A percentile compares a stretch with the other conserved stretches of the same genome.
Conservation (phyloP, 2,888 invertebrate species). For the Frankliniella intonsa region DNA sequence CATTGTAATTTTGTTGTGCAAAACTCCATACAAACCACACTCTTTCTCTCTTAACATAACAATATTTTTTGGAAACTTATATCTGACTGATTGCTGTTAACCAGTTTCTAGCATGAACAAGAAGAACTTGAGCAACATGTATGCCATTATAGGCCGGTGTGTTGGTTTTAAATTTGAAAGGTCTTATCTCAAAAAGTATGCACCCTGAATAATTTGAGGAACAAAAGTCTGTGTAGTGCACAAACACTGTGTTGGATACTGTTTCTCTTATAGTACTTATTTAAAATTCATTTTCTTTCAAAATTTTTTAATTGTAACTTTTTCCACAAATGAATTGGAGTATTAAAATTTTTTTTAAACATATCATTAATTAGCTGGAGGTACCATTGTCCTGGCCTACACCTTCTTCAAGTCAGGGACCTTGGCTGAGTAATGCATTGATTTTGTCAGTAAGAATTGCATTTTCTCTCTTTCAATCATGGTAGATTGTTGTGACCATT, state of each 20-base stretch:
- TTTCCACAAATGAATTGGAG: background rate
- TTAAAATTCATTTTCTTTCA: background rate
- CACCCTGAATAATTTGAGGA: background rate
- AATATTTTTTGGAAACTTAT: slow-evolving; percentile 4
- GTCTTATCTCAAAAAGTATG: background rate
- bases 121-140: background rate
- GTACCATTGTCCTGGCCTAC: too few relatives aligned
- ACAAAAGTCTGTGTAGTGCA: background rate
- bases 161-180: background rate
- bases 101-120: background rate
- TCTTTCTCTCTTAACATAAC: background rate
- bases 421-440: too few relatives aligned
- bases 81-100: background rate
- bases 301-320: background rate
- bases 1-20: background rate
- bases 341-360: background rate
- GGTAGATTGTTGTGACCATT: too few relatives aligned
- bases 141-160: background rate
- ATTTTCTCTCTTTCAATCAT: too few relatives aligned
- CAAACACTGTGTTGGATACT: background rate
- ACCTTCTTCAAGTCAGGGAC: too few relatives aligned
- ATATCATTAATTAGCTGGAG: slow-evolving; percentile 2
- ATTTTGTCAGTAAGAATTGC: too few relatives aligned
- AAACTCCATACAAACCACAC: too few relatives aligned
- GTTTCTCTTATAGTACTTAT: too few relatives aligned